Percentiles rank a stretch among this genome's conserved stretches.
These are phyloP conservation scores for Microdon myrmicae DNA, from an alignment of 2,888 invertebrate genomes.

Conservation along the genomic window DNA sequence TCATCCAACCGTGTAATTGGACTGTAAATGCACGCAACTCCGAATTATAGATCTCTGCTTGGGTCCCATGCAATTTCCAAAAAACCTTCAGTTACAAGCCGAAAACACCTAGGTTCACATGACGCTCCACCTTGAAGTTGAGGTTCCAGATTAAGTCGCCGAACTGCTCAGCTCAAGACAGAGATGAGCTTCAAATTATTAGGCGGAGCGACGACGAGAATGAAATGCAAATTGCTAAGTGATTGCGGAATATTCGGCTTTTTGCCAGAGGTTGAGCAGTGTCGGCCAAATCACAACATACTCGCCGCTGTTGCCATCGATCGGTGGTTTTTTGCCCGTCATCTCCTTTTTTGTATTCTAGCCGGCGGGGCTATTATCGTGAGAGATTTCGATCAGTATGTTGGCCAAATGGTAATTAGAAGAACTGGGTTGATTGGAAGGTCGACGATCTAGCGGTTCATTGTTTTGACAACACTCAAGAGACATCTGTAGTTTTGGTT, in stretches of 20 bases:
- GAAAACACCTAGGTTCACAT: slow-evolving; percentile 18
- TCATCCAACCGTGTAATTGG: slow-evolving; percentile 27
- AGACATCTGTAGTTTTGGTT: too few species aligned
- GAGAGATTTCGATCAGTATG: slow-evolving; percentile 32
- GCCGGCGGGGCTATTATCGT: slow-evolving; percentile 10
- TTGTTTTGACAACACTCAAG: not conserved
- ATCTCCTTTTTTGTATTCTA: too few species aligned
- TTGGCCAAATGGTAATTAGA: slow-evolving; percentile 47
- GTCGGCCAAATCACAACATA: slow-evolving; percentile 6
- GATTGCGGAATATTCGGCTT: slow-evolving; percentile 17
- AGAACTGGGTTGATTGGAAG: slow-evolving; percentile 34
- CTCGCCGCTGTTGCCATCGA: not conserved
- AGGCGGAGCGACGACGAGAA: not conserved
- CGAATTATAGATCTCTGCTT: too few species aligned
- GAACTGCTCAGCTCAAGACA: too few species aligned
- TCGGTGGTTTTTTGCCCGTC: too few species aligned
- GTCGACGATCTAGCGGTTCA: slow-evolving; percentile 31
- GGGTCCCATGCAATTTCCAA: slow-evolving; percentile 15
- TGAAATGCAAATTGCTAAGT: slow-evolving; percentile 29
- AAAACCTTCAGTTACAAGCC: slow-evolving; percentile 32
- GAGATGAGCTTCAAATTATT: too few species aligned
- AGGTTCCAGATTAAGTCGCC: too few species aligned
- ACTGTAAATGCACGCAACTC: slow-evolving; percentile 15
- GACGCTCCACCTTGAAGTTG: too few species aligned
- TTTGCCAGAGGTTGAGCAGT: slow-evolving; percentile 2